These are phyloP conservation scores for Barypeithes pellucidus DNA, from an alignment of 2,888 invertebrate species.

Conservation along the genomic window DNA sequence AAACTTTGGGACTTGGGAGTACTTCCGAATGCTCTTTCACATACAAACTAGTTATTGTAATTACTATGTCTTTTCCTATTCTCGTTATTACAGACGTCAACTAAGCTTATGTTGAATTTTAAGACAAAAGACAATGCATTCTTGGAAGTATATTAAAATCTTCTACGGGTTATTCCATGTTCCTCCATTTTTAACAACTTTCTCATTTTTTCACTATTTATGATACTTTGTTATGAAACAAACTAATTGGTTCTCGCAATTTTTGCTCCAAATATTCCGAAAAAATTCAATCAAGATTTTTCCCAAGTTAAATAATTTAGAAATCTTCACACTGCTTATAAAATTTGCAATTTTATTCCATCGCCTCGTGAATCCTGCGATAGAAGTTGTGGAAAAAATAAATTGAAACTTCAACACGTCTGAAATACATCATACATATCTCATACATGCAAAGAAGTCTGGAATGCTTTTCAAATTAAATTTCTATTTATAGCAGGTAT, in stretches of 20 bases:
- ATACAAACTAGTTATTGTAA: neutral
- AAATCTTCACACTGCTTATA: neutral
- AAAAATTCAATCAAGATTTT: neutral
- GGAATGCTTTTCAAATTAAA: neutral
- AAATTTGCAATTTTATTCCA: neutral
- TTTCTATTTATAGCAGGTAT: neutral
- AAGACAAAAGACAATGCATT: neutral
- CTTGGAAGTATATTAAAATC: no score
- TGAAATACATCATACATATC: conserved; percentile 13
- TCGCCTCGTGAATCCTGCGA: neutral
- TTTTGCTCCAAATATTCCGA: neutral
- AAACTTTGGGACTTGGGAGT: neutral
- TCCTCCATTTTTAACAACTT: no score
- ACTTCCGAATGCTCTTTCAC: neutral
- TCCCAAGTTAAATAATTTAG: neutral
- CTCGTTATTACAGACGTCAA: neutral
- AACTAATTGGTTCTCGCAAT: no score
- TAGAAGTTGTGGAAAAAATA: conserved; percentile 5
- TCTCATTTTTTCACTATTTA: no score
- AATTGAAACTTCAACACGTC: conserved; percentile 20
- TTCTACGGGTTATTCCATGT: no score
- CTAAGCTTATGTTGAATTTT: neutral
- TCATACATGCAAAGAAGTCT: conserved; percentile 15
- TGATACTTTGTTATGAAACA: no score
- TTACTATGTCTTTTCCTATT: neutral